Evolutionary conservation across 2,797 vertebrate genomes (phyloP).

Genomic region (Phrynocephalus vlangalii): DNA sequence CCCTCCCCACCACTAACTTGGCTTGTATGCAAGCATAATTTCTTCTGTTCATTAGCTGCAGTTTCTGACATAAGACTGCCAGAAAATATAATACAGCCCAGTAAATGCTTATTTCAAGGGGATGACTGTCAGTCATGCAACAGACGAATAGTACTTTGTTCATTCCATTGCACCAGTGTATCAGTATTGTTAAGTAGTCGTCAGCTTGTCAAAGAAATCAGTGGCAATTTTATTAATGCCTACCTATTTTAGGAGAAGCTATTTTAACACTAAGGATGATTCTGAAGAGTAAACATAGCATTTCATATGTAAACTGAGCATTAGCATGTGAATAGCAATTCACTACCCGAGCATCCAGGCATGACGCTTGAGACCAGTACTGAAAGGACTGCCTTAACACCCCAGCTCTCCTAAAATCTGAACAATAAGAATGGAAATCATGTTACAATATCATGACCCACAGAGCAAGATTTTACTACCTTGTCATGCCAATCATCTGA

Average conservation of each 20-base stretch:
- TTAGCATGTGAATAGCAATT: neutral
- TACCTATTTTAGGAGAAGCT: constrained; percentile 53
- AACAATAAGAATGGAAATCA: constrained; percentile 38
- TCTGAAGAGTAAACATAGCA: constrained; percentile 43
- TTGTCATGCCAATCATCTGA: constrained; percentile 34
- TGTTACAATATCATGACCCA: constrained; percentile 13
- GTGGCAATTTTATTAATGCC: constrained; percentile 42
- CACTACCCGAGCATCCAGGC: constrained; percentile 12
- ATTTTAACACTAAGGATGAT: constrained; percentile 51
- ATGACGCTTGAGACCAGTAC: neutral
- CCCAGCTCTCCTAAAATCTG: constrained; percentile 29
- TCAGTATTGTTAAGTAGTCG: constrained; percentile 1
- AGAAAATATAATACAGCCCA: constrained; percentile 24
- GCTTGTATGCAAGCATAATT: neutral
- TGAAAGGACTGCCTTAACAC: constrained; percentile 45
- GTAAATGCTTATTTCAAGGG: constrained; percentile 13
- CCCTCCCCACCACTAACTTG: too few relatives aligned
- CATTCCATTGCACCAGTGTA: constrained; percentile 31
- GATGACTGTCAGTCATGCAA: neutral
- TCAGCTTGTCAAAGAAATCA: constrained; percentile 41
- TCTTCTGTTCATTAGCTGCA: neutral
- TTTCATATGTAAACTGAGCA: neutral
- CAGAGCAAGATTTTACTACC: constrained; percentile 47
- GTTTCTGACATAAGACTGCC: constrained; percentile 9
- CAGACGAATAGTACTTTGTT: constrained; percentile 13